Conservation (phyloP, 2,888 invertebrate species). For the Drosophila colorata region DNA sequence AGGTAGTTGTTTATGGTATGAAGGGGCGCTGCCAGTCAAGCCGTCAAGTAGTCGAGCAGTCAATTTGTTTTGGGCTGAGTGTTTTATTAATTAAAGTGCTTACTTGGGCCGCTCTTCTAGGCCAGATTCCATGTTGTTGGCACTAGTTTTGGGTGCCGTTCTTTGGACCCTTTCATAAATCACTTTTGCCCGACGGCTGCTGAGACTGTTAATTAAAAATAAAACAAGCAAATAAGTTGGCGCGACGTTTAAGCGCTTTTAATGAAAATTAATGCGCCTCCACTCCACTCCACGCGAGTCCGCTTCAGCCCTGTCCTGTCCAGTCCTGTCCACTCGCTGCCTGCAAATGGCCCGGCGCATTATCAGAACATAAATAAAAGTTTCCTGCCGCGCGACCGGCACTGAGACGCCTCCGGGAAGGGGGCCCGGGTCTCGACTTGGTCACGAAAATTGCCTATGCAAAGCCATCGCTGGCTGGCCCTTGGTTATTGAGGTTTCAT, state of each 20-base stretch:
- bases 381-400: slow-evolving; percentile 48
- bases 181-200: slow-evolving; percentile 53
- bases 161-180: slow-evolving; percentile 62
- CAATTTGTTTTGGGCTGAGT: slow-evolving; percentile 75
- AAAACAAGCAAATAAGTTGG: slow-evolving; percentile 72
- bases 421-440: slow-evolving; percentile 24
- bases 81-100: slow-evolving; percentile 81
- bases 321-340: slow-evolving; percentile 22
- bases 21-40: slow-evolving; percentile 41
- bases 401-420: slow-evolving; percentile 6
- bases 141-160: slow-evolving; percentile 28
- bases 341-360: slow-evolving; percentile 41
- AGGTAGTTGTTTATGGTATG: slow-evolving; percentile 32
- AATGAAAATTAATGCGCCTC: slow-evolving; percentile 75
- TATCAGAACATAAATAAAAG: slow-evolving; percentile 68
- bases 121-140: slow-evolving; percentile 25
- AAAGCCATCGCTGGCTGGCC: slow-evolving; percentile 17
- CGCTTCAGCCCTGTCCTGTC: slow-evolving; percentile 7
- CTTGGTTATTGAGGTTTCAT: slow-evolving; percentile 52
- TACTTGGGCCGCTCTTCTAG: slow-evolving; percentile 29
- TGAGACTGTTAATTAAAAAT: slow-evolving; percentile 72
- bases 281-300: slow-evolving; percentile 1
- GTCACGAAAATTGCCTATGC: slow-evolving; percentile 60
- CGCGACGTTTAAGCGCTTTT: slow-evolving; percentile 73
- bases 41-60: slow-evolving; percentile 46